phyloP scores from a whole-genome alignment of 92 coral and sea anemone species.

The Galaxea fascicularis region DNA sequence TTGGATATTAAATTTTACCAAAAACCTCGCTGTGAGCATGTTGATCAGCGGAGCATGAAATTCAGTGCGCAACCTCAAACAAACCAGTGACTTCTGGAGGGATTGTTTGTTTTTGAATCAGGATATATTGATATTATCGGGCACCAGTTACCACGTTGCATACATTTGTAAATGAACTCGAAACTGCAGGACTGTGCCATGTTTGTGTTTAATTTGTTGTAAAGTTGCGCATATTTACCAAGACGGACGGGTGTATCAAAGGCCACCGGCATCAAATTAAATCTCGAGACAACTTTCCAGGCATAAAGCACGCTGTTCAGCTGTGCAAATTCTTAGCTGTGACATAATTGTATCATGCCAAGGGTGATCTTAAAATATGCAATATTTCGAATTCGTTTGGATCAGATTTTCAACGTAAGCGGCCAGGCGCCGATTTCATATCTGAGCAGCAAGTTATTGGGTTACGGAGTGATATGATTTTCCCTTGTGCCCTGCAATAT shows the following conservation, averaged over 20 bases:
- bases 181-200: neutral
- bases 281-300: neutral
- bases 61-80: no score
- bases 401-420: neutral
- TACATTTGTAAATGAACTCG: neutral
- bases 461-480: no score
- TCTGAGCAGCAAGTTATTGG: neutral
- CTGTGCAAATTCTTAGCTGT: neutral
- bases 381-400: neutral
- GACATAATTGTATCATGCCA: neutral
- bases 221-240: conserved; percentile 3
- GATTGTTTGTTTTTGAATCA: no score
- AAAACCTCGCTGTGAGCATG: no score
- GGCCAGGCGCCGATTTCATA: neutral
- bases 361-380: neutral
- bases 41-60: neutral
- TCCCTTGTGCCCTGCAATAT: neutral
- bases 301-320: neutral
- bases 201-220: conserved; percentile 3
- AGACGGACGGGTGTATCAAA: neutral
- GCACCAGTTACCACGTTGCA: conserved; percentile 2
- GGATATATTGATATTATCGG: neutral
- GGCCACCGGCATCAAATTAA: neutral
- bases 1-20: neutral
- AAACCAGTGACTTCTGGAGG: no score